Conservation (phyloP, 2,888 invertebrate genomes). For the Sericinus montela region DNA sequence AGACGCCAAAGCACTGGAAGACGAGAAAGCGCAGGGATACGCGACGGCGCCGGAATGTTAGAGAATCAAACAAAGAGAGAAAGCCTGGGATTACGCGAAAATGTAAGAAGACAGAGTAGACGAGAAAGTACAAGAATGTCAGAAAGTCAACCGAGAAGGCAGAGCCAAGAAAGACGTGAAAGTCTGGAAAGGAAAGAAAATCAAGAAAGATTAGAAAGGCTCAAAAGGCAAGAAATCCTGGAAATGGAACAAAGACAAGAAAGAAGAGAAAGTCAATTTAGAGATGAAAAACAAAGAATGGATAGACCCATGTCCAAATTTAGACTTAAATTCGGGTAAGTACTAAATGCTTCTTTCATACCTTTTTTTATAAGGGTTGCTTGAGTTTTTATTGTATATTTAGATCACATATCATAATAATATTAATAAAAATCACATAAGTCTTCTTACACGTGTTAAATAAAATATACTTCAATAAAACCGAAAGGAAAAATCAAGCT, state of each 20-base stretch:
- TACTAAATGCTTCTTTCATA: background rate
- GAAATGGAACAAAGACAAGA: background rate
- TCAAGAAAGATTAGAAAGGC: background rate
- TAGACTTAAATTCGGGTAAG: conserved; percentile 5
- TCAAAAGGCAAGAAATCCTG: background rate
- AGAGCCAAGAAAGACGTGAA: background rate
- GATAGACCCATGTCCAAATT: background rate
- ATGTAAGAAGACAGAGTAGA: background rate
- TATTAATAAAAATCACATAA: too few species aligned
- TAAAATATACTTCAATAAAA: too few species aligned
- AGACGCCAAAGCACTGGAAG: background rate
- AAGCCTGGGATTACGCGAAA: background rate
- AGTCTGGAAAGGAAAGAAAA: background rate
- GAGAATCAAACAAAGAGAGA: background rate
- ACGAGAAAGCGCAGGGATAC: background rate
- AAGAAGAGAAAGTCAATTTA: background rate
- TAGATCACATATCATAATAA: too few species aligned
- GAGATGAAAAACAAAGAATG: background rate
- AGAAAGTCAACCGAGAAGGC: background rate
- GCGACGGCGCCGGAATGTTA: background rate
- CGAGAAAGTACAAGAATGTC: background rate
- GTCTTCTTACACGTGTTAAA: too few species aligned
- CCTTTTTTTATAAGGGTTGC: too few species aligned
- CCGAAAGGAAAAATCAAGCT: too few species aligned
- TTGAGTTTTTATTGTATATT: too few species aligned